Evolutionary conservation across 2,888 invertebrate species (phyloP).

Genomic region (Caenorhabditis zanzibari): DNA sequence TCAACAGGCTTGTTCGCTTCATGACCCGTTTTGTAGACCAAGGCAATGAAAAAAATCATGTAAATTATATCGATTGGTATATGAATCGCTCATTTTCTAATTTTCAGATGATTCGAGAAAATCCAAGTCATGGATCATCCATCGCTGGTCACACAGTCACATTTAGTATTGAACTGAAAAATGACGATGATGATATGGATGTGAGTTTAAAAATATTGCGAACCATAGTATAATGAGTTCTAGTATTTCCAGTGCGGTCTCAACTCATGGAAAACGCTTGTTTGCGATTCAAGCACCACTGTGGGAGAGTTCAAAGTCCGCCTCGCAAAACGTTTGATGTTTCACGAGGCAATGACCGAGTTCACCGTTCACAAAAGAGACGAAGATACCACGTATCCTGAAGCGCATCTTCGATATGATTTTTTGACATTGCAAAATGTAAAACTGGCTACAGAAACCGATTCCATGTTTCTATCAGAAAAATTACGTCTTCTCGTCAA

Average conservation of each 20-base stretch:
- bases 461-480: conserved; percentile 60
- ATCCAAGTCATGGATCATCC: conserved; percentile 57
- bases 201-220: neutral
- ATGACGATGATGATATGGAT: conserved; percentile 55
- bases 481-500: conserved; percentile 51
- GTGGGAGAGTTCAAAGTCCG: conserved; percentile 64
- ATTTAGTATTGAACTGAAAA: conserved; percentile 54
- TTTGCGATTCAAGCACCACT: conserved; percentile 62
- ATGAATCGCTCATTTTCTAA: neutral
- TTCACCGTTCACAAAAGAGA: conserved; percentile 61
- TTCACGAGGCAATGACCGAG: conserved; percentile 47
- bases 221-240: conserved; percentile 1
- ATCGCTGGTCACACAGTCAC: conserved; percentile 58
- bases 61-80: neutral
- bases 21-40: conserved; percentile 58
- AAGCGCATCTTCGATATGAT: conserved; percentile 54
- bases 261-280: conserved; percentile 42
- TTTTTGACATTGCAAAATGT: conserved; percentile 54
- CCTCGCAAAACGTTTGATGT: conserved; percentile 49
- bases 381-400: conserved; percentile 53
- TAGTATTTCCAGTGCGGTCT: conserved; percentile 41
- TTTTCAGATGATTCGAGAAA: conserved; percentile 61
- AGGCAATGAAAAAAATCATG: conserved; percentile 67
- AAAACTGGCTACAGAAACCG: conserved; percentile 46
- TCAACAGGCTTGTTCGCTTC: conserved; percentile 58